A percentile compares a stretch with the other conserved stretches of the same genome.
Evolutionary conservation across 2,888 invertebrate species (phyloP).

Genomic region (Deroplatys truncata): DNA sequence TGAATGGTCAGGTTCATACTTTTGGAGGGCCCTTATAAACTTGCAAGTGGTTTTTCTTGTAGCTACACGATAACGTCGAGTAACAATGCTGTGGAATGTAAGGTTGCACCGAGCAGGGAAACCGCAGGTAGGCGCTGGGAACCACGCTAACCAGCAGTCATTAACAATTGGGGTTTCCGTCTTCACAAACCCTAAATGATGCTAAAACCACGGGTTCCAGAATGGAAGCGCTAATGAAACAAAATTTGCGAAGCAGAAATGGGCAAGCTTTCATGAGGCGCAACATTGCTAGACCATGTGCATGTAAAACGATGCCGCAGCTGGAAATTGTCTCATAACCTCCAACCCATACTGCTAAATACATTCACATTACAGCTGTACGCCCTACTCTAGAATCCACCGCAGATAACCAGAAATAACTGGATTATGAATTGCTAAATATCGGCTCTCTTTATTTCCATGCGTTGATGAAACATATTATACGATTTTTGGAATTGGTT

Average conservation of each 20-base stretch:
- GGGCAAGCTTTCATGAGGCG: not conserved
- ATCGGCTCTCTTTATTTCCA: too few relatives aligned
- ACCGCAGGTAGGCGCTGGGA: not conserved
- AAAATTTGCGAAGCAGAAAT: not conserved
- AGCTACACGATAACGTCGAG: not conserved
- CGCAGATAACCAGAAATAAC: too few relatives aligned
- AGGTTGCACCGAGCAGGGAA: not conserved
- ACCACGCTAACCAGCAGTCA: not conserved
- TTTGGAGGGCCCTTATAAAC: not conserved
- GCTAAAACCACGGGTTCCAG: not conserved
- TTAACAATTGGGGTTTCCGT: not conserved
- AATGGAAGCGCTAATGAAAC: not conserved
- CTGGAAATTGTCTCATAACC: too few relatives aligned
- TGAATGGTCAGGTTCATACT: not conserved
- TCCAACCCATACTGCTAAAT: too few relatives aligned
- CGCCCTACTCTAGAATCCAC: too few relatives aligned
- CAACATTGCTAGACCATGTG: too few relatives aligned
- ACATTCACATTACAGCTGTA: too few relatives aligned
- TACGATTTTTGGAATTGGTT: too few relatives aligned
- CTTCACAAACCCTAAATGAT: not conserved
- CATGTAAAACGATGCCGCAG: too few relatives aligned
- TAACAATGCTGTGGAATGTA: not conserved
- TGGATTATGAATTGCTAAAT: too few relatives aligned
- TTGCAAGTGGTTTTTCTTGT: not conserved
- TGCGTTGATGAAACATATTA: too few relatives aligned